These are phyloP conservation scores for Trissoscelio sp. DNA, from an alignment of 2,888 invertebrate genomes.

Conservation along the genomic window DNA sequence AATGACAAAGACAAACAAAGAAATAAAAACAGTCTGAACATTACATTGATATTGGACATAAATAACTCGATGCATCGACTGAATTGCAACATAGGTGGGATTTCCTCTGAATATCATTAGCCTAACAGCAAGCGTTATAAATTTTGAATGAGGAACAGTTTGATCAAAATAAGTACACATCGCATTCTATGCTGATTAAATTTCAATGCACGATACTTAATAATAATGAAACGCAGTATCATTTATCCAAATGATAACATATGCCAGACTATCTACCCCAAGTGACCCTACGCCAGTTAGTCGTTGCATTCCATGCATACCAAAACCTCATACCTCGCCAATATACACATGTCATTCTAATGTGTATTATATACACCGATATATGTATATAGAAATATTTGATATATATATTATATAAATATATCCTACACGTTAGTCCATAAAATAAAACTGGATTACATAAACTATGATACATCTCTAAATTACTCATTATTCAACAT, in stretches of 20 bases:
- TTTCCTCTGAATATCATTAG: neutral
- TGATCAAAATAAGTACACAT: neutral
- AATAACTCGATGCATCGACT: too few species aligned
- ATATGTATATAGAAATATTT: conserved; percentile 28
- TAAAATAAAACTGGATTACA: conserved; percentile 45
- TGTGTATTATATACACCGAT: conserved; percentile 22
- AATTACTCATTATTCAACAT: conserved; percentile 24
- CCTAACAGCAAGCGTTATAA: neutral
- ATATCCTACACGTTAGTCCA: conserved; percentile 53
- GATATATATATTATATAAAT: neutral
- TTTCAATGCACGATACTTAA: neutral
- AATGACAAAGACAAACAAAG: too few species aligned
- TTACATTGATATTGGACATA: too few species aligned
- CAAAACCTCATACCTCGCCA: conserved; percentile 41
- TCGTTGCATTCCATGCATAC: conserved; percentile 58
- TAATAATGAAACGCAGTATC: conserved; percentile 7
- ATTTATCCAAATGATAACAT: conserved; percentile 24
- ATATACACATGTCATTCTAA: conserved; percentile 27
- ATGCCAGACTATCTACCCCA: conserved; percentile 23
- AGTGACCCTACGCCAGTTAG: conserved; percentile 48
- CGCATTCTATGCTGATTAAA: neutral
- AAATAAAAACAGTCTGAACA: too few species aligned
- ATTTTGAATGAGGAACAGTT: neutral
- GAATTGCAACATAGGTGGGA: neutral
- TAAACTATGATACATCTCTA: conserved; percentile 38